Evolutionary conservation across 1,140 invertebrate species (phyloP).

Genomic region (Conus ventricosus): DNA sequence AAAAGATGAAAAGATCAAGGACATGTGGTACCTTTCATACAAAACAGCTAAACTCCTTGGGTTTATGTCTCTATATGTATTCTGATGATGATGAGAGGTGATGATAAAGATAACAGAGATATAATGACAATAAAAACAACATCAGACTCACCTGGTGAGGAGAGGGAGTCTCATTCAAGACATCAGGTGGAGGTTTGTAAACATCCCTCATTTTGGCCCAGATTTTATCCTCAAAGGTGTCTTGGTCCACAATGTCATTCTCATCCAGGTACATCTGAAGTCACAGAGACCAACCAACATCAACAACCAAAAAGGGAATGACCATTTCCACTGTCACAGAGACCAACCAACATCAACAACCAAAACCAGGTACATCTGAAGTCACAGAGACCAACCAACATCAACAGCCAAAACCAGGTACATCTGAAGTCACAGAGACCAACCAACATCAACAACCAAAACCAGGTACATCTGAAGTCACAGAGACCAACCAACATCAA

Average conservation of each 20-base stretch:
- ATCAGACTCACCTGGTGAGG: background rate
- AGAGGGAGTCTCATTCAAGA: constrained; percentile 24
- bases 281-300: background rate
- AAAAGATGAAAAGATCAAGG: no score
- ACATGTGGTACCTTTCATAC: no score
- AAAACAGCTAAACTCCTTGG: no score
- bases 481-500: no score
- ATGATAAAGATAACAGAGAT: background rate
- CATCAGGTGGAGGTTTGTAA: constrained; percentile 58
- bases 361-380: constrained; percentile 67
- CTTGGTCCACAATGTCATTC: constrained; percentile 63
- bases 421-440: constrained; percentile 51
- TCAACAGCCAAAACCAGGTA: constrained; percentile 55
- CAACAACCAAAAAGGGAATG: no score
- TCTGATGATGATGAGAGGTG: no score
- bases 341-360: no score
- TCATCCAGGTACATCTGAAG: constrained; percentile 71
- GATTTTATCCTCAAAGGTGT: constrained; percentile 69
- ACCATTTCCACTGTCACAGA: background rate
- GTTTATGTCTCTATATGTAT: no score
- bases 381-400: background rate
- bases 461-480: constrained; percentile 67
- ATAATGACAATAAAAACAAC: no score
- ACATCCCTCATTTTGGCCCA: constrained; percentile 74
- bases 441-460: no score